Percentiles rank a stretch among this genome's conserved stretches.
Conservation (phyloP, 1,140 invertebrate genomes). For the Dendrolimus punctatus region DNA sequence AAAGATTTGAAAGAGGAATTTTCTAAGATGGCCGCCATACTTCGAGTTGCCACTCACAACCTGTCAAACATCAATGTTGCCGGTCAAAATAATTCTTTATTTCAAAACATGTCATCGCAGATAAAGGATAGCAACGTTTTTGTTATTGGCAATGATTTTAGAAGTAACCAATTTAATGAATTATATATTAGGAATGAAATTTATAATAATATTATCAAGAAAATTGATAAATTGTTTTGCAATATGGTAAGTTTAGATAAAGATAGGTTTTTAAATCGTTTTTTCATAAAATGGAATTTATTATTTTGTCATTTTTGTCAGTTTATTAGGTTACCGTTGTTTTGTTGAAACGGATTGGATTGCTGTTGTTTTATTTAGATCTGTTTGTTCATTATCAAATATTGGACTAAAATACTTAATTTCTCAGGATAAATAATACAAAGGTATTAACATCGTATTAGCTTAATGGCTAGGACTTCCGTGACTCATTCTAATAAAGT, state of each 20-base stretch:
- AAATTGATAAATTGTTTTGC: conserved; percentile 59
- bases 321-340: too few relatives aligned
- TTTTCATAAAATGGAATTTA: background rate
- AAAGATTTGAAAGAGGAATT: conserved; percentile 46
- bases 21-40: conserved; percentile 33
- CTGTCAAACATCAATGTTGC: conserved; percentile 20
- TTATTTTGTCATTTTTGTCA: too few relatives aligned
- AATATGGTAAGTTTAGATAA: conserved; percentile 46
- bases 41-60: too few relatives aligned
- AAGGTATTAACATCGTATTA: too few relatives aligned
- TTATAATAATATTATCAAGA: conserved; percentile 55
- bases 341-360: too few relatives aligned
- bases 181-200: conserved; percentile 48
- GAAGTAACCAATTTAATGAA: conserved; percentile 42
- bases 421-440: too few relatives aligned
- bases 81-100: conserved; percentile 27
- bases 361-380: too few relatives aligned
- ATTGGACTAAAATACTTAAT: too few relatives aligned
- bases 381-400: too few relatives aligned
- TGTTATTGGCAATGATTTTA: conserved; percentile 47
- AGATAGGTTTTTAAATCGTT: background rate
- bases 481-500: too few relatives aligned
- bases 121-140: conserved; percentile 54
- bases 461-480: too few relatives aligned
- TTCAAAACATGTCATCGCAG: conserved; percentile 27